These are phyloP conservation scores for Folsomia candida DNA, from an alignment of 2,888 invertebrate genomes.

Conservation along the genomic window DNA sequence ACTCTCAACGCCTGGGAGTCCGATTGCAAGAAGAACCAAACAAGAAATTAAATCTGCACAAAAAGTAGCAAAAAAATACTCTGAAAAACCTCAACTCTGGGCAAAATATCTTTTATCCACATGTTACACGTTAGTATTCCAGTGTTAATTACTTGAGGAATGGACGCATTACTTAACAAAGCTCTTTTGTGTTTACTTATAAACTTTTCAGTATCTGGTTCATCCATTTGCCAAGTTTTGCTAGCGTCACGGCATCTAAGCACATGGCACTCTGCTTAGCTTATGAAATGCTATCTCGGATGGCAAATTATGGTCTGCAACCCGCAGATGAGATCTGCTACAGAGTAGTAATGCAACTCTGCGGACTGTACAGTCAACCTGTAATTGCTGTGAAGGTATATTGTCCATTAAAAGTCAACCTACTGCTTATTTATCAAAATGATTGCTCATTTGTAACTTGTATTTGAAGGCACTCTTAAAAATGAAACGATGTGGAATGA, in stretches of 20 bases:
- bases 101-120: slow-evolving; percentile 83
- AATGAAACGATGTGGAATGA: slow-evolving; percentile 89
- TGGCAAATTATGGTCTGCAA: slow-evolving; percentile 76
- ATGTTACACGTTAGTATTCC: slow-evolving; percentile 64
- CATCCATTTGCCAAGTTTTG: slow-evolving; percentile 85
- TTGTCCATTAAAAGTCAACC: neutral
- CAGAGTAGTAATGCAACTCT: slow-evolving; percentile 96
- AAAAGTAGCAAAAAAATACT: slow-evolving; percentile 67
- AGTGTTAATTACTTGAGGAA: neutral
- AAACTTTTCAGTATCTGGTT: slow-evolving; percentile 77
- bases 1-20: slow-evolving; percentile 67
- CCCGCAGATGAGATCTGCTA: slow-evolving; percentile 97
- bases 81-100: slow-evolving; percentile 80
- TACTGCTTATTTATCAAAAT: slow-evolving; percentile 53
- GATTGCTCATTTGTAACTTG: slow-evolving; percentile 51
- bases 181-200: slow-evolving; percentile 7
- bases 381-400: slow-evolving; percentile 80
- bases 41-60: slow-evolving; percentile 93
- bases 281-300: slow-evolving; percentile 80
- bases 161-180: neutral
- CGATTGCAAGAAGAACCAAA: slow-evolving; percentile 88
- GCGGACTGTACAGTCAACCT: slow-evolving; percentile 90
- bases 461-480: slow-evolving; percentile 65
- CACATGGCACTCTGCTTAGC: slow-evolving; percentile 76
- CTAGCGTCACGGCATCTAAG: slow-evolving; percentile 66